phyloP scores from a whole-genome alignment of 2,888 invertebrate species.

The Mythimna ferrago region DNA sequence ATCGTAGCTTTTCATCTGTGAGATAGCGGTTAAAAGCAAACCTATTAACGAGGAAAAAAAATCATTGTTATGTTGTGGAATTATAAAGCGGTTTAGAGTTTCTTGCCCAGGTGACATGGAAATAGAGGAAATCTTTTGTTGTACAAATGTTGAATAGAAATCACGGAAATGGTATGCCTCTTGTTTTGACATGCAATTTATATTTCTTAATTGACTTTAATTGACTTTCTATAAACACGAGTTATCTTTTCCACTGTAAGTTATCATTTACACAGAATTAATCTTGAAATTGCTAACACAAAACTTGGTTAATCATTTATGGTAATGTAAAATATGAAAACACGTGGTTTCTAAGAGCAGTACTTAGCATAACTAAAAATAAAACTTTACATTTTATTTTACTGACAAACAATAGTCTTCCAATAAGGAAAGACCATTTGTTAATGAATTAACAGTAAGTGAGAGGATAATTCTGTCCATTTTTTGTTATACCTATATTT shows the following conservation, averaged over 20 bases:
- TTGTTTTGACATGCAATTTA: constrained; percentile 31
- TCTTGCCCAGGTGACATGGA: constrained; percentile 53
- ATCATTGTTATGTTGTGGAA: neutral
- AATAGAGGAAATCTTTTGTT: constrained; percentile 53
- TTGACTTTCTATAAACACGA: neutral
- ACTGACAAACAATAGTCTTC: neutral
- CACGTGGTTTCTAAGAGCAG: too few relatives aligned
- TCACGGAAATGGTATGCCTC: constrained; percentile 34
- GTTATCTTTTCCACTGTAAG: neutral
- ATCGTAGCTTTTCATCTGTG: too few relatives aligned
- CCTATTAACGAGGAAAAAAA: too few relatives aligned
- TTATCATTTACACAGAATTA: neutral
- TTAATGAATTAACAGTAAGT: neutral
- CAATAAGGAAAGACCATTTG: neutral
- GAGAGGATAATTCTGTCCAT: neutral
- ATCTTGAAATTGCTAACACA: neutral
- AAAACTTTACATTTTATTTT: neutral
- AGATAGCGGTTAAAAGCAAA: too few relatives aligned
- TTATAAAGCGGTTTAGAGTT: constrained; percentile 31
- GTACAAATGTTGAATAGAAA: constrained; percentile 29
- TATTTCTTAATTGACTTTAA: too few relatives aligned
- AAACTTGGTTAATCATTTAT: neutral
- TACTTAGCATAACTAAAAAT: too few relatives aligned
- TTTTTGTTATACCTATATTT: neutral
- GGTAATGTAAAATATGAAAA: neutral